phyloP scores from a whole-genome alignment of 2,797 vertebrate species.

The Arctocebus calabarensis region DNA sequence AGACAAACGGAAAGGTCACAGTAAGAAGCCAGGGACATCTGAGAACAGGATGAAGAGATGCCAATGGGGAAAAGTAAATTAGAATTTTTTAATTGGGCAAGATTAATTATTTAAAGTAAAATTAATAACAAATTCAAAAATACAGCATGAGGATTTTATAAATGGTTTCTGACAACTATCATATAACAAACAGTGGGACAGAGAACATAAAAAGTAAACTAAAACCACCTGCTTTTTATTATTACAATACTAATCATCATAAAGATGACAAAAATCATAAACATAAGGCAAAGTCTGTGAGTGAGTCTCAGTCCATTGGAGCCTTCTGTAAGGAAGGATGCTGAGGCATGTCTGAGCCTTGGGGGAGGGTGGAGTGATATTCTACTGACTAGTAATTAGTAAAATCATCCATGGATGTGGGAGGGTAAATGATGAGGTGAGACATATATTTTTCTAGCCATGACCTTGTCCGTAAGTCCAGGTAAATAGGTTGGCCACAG shows the following conservation, averaged over 20 bases:
- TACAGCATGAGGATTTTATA: not conserved
- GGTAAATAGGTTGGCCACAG: not conserved
- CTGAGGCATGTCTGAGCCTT: not conserved
- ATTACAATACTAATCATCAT: not conserved
- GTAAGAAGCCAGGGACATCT: not conserved
- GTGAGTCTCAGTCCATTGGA: not conserved
- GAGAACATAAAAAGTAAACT: not conserved
- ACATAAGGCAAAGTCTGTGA: not conserved
- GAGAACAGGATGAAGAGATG: not conserved
- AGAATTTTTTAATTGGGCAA: not conserved
- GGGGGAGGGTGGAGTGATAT: too few relatives aligned
- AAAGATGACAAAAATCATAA: not conserved
- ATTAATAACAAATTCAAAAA: slow-evolving; percentile 48
- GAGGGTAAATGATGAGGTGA: not conserved
- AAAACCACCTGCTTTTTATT: not conserved
- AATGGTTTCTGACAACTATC: not conserved
- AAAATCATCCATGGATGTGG: not conserved
- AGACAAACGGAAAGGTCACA: not conserved
- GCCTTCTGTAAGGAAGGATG: not conserved
- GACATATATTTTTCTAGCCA: not conserved
- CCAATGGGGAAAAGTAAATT: not conserved
- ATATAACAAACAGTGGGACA: not conserved
- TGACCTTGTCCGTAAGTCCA: not conserved
- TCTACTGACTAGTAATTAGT: not conserved
- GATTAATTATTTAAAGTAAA: slow-evolving; percentile 10